Evolutionary conservation across 2,113 vertebrate species (phyloP).

Genomic region (Takifugu flavidus): DNA sequence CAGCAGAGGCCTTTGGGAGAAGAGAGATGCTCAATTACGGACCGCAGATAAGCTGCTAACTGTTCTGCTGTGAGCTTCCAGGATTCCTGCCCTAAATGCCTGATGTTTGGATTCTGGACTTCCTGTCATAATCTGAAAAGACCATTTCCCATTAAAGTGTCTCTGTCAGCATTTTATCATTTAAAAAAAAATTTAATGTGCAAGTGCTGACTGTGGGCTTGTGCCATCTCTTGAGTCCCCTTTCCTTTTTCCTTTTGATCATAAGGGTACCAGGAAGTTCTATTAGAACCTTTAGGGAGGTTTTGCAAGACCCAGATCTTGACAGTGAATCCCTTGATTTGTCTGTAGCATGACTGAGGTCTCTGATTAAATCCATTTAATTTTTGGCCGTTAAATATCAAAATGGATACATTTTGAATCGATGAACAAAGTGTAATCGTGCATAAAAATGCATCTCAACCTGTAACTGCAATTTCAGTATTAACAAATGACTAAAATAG

Average conservation of each 20-base stretch:
- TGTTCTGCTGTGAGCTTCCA: slow-evolving; percentile 40
- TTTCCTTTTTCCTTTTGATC: neutral
- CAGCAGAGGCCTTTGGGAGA: too few species aligned
- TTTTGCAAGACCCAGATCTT: too few species aligned
- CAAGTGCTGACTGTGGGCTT: slow-evolving; percentile 9
- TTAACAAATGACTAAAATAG: neutral
- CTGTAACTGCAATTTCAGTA: neutral
- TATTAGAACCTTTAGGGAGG: too few species aligned
- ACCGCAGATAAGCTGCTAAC: slow-evolving; percentile 54
- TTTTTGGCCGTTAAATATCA: too few species aligned
- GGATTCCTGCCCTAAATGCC: slow-evolving; percentile 52
- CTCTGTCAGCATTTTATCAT: slow-evolving; percentile 42
- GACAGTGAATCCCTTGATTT: too few species aligned
- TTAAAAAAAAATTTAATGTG: slow-evolving; percentile 20
- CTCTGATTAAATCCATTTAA: too few species aligned
- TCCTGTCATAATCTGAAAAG: slow-evolving; percentile 53
- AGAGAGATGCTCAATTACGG: slow-evolving; percentile 45
- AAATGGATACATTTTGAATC: too few species aligned
- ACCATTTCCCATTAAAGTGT: slow-evolving; percentile 34
- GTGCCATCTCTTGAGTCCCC: slow-evolving; percentile 11
- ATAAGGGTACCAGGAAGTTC: too few species aligned
- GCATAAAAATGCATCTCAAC: neutral
- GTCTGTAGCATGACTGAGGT: too few species aligned
- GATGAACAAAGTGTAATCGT: neutral
- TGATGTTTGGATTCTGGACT: slow-evolving; percentile 49